Conservation (phyloP, 2,113 vertebrate genomes). For the Poeciliopsis retropinna region DNA sequence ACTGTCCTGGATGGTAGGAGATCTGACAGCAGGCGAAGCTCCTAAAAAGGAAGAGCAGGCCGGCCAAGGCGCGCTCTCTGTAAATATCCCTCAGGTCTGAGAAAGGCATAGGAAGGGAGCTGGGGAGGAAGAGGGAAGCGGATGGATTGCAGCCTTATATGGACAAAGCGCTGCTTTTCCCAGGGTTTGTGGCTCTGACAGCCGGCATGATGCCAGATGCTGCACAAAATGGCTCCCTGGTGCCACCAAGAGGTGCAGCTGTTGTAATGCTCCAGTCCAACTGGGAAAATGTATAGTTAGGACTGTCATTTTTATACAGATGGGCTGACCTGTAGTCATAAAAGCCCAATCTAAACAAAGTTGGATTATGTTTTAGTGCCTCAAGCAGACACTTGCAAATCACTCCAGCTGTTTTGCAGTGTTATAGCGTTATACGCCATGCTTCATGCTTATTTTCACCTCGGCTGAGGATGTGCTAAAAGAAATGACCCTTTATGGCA, state of each 20-base stretch:
- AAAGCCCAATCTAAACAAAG: not conserved
- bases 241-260: constrained; percentile 67
- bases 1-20: constrained; percentile 72
- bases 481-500: not conserved
- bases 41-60: constrained; percentile 83
- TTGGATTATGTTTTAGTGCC: not conserved
- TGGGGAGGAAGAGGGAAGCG: constrained; percentile 80
- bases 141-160: constrained; percentile 86
- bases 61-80: constrained; percentile 73
- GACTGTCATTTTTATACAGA: not conserved
- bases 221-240: constrained; percentile 38
- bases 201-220: constrained; percentile 69
- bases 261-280: constrained; percentile 15
- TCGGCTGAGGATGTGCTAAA: no score
- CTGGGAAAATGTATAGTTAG: not conserved
- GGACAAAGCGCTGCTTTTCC: constrained; percentile 83
- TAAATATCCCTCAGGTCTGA: constrained; percentile 83
- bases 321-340: not conserved
- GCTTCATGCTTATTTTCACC: no score
- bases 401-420: not conserved
- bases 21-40: constrained; percentile 76
- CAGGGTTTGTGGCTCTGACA: constrained; percentile 80
- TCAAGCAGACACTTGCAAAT: not conserved
- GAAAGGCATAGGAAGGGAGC: constrained; percentile 76
- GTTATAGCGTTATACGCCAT: no score